A percentile compares a stretch with the other conserved stretches of the same genome.
Evolutionary conservation across 1,140 invertebrate genomes (phyloP).

Genomic region (Vanessa atalanta): DNA sequence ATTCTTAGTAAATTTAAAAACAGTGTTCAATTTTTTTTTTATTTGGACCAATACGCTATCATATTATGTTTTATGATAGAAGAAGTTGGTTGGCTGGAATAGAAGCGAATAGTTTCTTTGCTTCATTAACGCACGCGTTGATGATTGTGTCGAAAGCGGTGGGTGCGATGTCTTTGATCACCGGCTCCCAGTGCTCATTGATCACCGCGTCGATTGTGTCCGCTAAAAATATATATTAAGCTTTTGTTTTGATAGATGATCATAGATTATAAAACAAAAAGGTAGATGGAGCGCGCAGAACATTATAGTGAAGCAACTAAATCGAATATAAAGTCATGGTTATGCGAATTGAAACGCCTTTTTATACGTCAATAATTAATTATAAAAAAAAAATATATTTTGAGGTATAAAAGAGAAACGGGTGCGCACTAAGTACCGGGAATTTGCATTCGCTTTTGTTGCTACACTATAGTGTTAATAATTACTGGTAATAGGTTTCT

Average conservation of each 20-base stretch:
- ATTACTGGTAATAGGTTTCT: no score
- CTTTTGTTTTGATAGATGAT: neutral
- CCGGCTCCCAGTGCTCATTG: constrained; percentile 77
- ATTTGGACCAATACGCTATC: neutral
- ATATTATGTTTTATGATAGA: neutral
- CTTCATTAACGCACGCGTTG: constrained; percentile 65
- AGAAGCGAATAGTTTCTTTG: constrained; percentile 71
- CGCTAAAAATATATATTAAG: constrained; percentile 47
- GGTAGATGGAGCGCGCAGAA: no score
- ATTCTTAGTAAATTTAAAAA: neutral
- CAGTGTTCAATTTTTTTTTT: neutral
- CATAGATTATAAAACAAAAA: no score
- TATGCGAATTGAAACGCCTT: no score
- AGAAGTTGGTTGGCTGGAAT: constrained; percentile 64
- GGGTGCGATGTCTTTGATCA: constrained; percentile 76
- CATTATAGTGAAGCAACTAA: no score
- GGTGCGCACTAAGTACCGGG: no score
- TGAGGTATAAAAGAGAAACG: no score
- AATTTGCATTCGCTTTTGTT: no score
- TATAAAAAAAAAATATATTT: no score
- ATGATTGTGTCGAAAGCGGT: constrained; percentile 75
- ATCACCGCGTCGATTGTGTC: constrained; percentile 69
- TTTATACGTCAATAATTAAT: no score
- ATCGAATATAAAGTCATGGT: no score
- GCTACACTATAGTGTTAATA: no score